These are phyloP conservation scores for Oligia strigilis DNA, from an alignment of 2,888 invertebrate species.

Conservation along the genomic window DNA sequence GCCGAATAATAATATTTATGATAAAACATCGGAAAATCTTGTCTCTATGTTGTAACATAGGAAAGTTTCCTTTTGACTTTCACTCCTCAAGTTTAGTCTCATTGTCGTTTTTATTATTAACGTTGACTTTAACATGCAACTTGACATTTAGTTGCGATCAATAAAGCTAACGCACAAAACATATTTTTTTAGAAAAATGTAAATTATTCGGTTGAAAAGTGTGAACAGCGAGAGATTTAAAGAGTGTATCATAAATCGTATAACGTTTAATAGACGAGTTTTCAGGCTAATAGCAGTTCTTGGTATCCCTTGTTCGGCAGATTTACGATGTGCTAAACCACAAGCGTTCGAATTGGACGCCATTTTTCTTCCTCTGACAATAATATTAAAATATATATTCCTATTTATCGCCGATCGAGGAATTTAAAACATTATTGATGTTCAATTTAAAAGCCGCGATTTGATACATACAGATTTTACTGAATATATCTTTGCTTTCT, in stretches of 20 bases:
- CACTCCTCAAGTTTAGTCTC: background rate
- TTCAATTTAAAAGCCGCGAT: constrained; percentile 20
- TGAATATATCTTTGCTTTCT: background rate
- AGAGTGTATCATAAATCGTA: constrained; percentile 61
- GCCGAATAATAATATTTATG: background rate
- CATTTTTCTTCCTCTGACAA: constrained; percentile 49
- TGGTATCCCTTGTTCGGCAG: constrained; percentile 75
- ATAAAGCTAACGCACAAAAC: background rate
- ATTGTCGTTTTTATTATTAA: background rate
- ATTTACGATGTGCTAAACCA: constrained; percentile 83
- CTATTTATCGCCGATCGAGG: constrained; percentile 35
- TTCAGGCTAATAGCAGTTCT: constrained; percentile 74
- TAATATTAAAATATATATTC: constrained; percentile 59
- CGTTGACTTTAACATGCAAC: background rate
- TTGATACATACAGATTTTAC: background rate
- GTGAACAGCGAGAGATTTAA: constrained; percentile 23
- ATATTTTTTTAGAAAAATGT: constrained; percentile 1
- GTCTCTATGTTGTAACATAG: background rate
- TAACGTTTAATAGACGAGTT: constrained; percentile 70
- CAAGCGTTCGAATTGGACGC: constrained; percentile 72
- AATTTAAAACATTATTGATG: constrained; percentile 38
- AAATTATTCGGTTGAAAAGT: constrained; percentile 16
- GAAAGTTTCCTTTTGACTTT: background rate
- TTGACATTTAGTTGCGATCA: background rate
- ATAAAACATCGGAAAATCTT: background rate